Conservation (phyloP, 2,888 invertebrate genomes). For the Drosophila mulleri region DNA sequence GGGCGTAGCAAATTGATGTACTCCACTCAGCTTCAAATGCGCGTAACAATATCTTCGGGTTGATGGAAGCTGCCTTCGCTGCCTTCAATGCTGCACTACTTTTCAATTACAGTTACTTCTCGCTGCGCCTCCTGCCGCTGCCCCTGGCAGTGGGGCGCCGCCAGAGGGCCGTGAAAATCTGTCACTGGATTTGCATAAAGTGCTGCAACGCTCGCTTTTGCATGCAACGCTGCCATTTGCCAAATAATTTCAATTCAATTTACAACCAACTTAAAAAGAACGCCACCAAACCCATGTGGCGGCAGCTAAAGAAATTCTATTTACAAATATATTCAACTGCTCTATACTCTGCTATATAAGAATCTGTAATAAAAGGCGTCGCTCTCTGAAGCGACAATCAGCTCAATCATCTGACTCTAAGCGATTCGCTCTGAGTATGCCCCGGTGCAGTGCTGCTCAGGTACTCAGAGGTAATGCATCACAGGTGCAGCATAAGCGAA, state of each 20-base stretch:
- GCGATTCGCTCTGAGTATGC: background rate
- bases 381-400: background rate
- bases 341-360: conserved; percentile 15
- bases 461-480: background rate
- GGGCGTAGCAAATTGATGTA: conserved; percentile 32
- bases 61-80: conserved; percentile 9
- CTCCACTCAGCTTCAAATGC: conserved; percentile 11
- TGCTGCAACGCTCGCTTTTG: conserved; percentile 38
- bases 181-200: conserved; percentile 64
- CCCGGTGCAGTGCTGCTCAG: background rate
- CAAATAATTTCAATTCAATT: conserved; percentile 69
- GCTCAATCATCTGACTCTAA: too few species aligned
- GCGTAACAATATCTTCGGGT: conserved; percentile 14
- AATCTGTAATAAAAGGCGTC: background rate
- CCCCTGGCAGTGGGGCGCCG: background rate
- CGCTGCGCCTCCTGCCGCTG: background rate
- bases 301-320: background rate
- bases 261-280: conserved; percentile 42
- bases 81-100: conserved; percentile 9
- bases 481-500: background rate
- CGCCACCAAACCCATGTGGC: conserved; percentile 2
- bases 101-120: conserved; percentile 32
- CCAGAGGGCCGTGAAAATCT: conserved; percentile 43
- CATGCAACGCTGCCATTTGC: conserved; percentile 43
- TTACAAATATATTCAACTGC: background rate